Conservation (phyloP, 2,113 vertebrate genomes). For the Notarius quadriscutis region DNA sequence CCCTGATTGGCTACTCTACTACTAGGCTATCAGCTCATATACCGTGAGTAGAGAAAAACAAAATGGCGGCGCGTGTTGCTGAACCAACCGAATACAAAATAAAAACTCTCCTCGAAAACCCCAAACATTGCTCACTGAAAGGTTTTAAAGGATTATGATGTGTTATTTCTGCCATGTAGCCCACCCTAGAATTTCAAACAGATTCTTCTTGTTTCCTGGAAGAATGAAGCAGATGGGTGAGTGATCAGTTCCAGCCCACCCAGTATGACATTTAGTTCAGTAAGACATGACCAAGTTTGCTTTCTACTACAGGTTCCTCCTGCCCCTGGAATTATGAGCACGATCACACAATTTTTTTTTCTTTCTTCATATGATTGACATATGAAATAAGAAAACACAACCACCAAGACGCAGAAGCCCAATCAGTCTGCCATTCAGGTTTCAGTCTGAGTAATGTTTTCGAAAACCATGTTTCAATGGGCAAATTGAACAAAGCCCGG, state of each 20-base stretch:
- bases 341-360: neutral
- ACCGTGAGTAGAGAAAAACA: no score
- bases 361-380: neutral
- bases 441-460: neutral
- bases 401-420: neutral
- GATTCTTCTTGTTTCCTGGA: neutral
- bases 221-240: slow-evolving; percentile 12
- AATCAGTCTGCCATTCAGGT: neutral
- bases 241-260: slow-evolving; percentile 2
- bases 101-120: no score
- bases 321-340: neutral
- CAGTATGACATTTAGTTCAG: slow-evolving; percentile 2
- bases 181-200: neutral
- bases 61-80: no score
- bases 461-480: neutral
- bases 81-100: no score
- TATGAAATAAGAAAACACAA: neutral
- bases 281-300: neutral
- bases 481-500: neutral
- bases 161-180: neutral
- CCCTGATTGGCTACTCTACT: no score
- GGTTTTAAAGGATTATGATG: neutral
- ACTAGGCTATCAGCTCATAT: no score
- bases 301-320: neutral
- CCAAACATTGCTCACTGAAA: no score